These are phyloP conservation scores for Spongilla lacustris DNA, from an alignment of 37 sponge, comb jelly and placozoan genomes.

Conservation along the genomic window DNA sequence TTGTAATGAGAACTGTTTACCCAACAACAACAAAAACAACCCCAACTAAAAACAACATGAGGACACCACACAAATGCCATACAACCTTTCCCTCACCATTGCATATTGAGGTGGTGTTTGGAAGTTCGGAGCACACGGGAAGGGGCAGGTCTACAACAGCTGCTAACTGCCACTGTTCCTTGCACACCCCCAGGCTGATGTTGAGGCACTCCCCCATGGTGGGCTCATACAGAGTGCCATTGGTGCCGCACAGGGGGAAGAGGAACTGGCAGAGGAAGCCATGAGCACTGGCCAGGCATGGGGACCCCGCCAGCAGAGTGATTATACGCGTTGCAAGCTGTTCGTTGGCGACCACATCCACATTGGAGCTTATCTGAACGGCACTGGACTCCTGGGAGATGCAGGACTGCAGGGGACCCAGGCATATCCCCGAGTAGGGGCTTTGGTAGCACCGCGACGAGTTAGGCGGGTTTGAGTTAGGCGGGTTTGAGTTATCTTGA, in stretches of 20 bases:
- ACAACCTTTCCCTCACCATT: not conserved
- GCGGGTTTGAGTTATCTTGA: too few species aligned
- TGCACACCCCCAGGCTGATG: not conserved
- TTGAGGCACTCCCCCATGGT: not conserved
- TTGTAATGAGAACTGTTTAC: too few species aligned
- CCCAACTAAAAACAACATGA: not conserved
- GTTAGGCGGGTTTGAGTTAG: too few species aligned
- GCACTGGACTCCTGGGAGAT: not conserved
- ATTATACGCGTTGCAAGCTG: not conserved
- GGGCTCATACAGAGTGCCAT: slow-evolving; percentile 12
- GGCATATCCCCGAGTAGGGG: not conserved
- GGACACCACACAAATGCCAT: not conserved
- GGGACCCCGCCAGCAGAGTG: not conserved
- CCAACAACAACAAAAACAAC: too few species aligned
- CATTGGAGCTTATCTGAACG: not conserved
- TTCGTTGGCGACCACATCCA: not conserved
- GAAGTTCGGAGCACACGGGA: not conserved
- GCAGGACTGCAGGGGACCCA: not conserved
- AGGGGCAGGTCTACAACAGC: not conserved
- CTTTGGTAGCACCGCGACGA: too few species aligned
- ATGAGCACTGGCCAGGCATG: not conserved
- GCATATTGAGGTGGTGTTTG: not conserved
- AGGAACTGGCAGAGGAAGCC: not conserved
- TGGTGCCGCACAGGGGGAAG: not conserved
- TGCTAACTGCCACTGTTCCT: not conserved